phyloP scores from a whole-genome alignment of 2,797 vertebrate genomes.

The Danio choprae region DNA sequence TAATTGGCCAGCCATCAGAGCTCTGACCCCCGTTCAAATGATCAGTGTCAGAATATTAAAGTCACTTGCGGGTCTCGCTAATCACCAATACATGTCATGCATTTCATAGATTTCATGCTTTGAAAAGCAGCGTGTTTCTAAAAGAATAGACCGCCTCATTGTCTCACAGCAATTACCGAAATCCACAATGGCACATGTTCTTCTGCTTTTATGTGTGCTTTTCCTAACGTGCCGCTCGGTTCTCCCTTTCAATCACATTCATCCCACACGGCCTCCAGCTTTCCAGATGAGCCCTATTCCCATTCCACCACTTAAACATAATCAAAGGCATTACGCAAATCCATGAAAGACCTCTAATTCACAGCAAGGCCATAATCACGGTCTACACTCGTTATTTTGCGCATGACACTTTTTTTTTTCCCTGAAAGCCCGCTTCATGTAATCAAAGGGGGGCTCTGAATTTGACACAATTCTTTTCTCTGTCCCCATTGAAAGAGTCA shows the following conservation, averaged over 20 bases:
- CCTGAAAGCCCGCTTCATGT: constrained; percentile 41
- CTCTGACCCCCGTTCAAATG: constrained; percentile 30
- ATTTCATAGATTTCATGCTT: constrained; percentile 49
- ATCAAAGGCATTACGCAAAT: constrained; percentile 50
- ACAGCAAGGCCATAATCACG: constrained; percentile 41
- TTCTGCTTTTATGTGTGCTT: constrained; percentile 35
- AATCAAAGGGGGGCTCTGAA: constrained; percentile 19
- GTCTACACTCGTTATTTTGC: constrained; percentile 40
- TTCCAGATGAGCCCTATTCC: constrained; percentile 42
- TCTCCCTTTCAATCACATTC: constrained; percentile 23
- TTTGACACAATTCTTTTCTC: constrained; percentile 18
- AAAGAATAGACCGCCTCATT: constrained; percentile 12
- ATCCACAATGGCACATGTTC: constrained; percentile 22
- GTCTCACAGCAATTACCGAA: constrained; percentile 46
- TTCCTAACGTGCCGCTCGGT: constrained; percentile 7
- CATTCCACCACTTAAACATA: constrained; percentile 47
- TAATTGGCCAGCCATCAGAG: constrained; percentile 32
- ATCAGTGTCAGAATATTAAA: constrained; percentile 44
- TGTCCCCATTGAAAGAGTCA: constrained; percentile 14
- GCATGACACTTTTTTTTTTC: constrained; percentile 30
- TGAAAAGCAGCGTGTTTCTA: constrained; percentile 48
- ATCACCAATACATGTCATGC: constrained; percentile 52
- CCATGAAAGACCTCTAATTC: constrained; percentile 51
- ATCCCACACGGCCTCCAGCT: constrained; percentile 34
- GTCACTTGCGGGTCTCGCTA: constrained; percentile 30